phyloP scores from a whole-genome alignment of 2,888 invertebrate genomes.

The Dynastes maya region DNA sequence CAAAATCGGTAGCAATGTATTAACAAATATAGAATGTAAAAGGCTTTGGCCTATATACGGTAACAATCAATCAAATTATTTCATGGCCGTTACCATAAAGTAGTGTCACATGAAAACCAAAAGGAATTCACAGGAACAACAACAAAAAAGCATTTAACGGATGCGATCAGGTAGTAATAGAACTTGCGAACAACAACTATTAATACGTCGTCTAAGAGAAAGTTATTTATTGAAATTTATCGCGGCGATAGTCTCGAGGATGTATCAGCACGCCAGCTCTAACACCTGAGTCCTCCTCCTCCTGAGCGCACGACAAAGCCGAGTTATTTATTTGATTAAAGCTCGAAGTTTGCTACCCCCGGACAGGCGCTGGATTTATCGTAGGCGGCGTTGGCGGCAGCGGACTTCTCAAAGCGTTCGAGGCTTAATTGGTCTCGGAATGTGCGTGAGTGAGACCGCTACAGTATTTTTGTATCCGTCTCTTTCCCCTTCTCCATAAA shows the following conservation, averaged over 20 bases:
- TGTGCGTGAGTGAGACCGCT: conserved; percentile 47
- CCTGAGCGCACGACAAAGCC: conserved; percentile 56
- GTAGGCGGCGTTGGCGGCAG: conserved; percentile 50
- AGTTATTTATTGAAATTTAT: conserved; percentile 50
- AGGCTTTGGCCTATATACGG: too few species aligned
- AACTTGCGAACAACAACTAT: conserved; percentile 11
- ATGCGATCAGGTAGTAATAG: background rate
- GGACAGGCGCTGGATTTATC: conserved; percentile 56
- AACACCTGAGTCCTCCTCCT: conserved; percentile 57
- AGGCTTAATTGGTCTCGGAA: conserved; percentile 58
- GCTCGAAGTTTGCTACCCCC: conserved; percentile 56
- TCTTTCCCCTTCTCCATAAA: conserved; percentile 23
- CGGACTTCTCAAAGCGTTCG: conserved; percentile 58
- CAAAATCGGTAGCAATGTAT: too few species aligned
- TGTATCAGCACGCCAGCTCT: conserved; percentile 54
- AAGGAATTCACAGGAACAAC: background rate
- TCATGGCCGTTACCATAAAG: too few species aligned
- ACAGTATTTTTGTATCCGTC: conserved; percentile 20
- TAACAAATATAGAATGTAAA: too few species aligned
- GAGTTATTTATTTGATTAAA: conserved; percentile 61
- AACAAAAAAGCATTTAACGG: background rate
- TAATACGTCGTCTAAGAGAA: conserved; percentile 12
- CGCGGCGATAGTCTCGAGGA: conserved; percentile 56
- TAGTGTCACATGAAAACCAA: too few species aligned
- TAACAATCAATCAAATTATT: too few species aligned